A percentile compares a stretch with the other conserved stretches of the same genome.
phyloP scores from a whole-genome alignment of 2,888 invertebrate species.

The Thymelicus sylvestris region DNA sequence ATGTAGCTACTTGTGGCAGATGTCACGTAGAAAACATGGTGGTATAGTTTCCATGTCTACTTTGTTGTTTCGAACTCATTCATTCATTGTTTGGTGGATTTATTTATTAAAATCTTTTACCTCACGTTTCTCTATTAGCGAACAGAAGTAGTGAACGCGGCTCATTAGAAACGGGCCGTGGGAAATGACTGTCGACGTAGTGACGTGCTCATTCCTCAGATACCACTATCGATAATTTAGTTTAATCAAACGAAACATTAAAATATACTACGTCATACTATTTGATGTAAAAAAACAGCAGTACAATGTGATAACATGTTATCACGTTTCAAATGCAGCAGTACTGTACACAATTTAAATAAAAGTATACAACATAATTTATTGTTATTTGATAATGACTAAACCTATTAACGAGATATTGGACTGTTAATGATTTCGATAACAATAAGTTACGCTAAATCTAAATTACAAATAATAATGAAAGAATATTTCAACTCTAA shows the following conservation, averaged over 20 bases:
- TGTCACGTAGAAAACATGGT: conserved; percentile 1
- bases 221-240: conserved; percentile 12
- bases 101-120: conserved; percentile 43
- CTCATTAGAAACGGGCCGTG: conserved; percentile 81
- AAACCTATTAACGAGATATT: no score
- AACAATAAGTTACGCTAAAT: no score
- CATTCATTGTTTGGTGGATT: conserved; percentile 2
- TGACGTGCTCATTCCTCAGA: conserved; percentile 46
- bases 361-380: no score
- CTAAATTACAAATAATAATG: no score
- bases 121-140: conserved; percentile 57
- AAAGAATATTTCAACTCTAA: neutral
- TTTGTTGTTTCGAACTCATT: neutral
- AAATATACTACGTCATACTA: neutral
- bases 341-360: no score
- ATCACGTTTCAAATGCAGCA: no score
- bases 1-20: conserved; percentile 13
- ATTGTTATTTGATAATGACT: no score
- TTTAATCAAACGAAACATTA: conserved; percentile 3
- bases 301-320: neutral
- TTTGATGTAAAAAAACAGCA: neutral
- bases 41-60: neutral
- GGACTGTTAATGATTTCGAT: no score
- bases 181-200: conserved; percentile 66
- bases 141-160: conserved; percentile 72